Percentiles rank a stretch among this genome's conserved stretches.
Conservation (phyloP, 2,888 invertebrate species). For the Notocelia uddmanniana region DNA sequence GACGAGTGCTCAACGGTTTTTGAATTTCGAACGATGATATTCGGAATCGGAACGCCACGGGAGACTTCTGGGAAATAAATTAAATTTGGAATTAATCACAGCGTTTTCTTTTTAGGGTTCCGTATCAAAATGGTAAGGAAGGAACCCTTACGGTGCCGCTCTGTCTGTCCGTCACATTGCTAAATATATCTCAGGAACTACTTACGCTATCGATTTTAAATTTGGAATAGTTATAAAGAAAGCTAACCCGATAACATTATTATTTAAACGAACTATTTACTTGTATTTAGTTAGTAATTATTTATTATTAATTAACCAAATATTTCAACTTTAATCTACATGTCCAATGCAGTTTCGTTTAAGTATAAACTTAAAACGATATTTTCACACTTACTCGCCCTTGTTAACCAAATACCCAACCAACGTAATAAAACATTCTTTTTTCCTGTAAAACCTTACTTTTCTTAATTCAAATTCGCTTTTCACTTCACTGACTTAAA, state of each 20-base stretch:
- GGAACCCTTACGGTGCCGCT: background rate
- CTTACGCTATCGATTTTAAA: too few relatives aligned
- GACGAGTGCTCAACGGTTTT: constrained; percentile 66
- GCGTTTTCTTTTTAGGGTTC: background rate
- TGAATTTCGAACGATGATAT: constrained; percentile 64
- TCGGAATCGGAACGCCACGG: constrained; percentile 55
- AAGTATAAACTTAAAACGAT: too few relatives aligned
- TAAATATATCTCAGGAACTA: too few relatives aligned
- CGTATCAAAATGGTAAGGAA: too few relatives aligned
- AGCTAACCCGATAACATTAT: too few relatives aligned
- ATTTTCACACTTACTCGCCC: background rate
- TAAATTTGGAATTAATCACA: constrained; percentile 23
- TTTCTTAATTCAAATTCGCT: background rate
- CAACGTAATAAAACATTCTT: background rate
- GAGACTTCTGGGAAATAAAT: constrained; percentile 30
- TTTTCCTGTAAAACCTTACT: background rate
- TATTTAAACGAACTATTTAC: too few relatives aligned
- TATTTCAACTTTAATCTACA: too few relatives aligned
- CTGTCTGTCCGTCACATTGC: too few relatives aligned
- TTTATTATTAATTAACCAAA: too few relatives aligned
- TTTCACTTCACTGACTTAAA: background rate
- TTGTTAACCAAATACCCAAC: background rate
- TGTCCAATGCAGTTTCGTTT: too few relatives aligned
- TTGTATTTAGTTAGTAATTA: too few relatives aligned
- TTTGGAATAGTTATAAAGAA: too few relatives aligned